Base-by-base conservation (phyloP, 2,113 vertebrate species). In the Promerops cafer region DNA sequence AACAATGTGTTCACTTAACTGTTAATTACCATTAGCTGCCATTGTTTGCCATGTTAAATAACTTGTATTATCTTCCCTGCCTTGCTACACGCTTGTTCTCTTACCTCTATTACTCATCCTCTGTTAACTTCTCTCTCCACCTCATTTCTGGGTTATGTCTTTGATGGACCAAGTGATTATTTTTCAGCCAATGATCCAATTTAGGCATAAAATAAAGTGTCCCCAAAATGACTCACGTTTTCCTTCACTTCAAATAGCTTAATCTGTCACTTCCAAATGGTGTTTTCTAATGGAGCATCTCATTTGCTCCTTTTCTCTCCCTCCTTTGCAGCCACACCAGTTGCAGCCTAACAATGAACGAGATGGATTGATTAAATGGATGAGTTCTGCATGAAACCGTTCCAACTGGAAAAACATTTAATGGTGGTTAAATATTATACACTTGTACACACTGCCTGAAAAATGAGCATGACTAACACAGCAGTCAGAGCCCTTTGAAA, bases 161-260 rank as follows among this genome's bases (percentile, higher is more conserved):
- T 84, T 82, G 86, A 72, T 76, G 61, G 77, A 70, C 83, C 63
- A 61, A 91, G 49, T 40, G 89, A 96, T 94, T 92, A 91, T 94
- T 93, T 93, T 91, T 92, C 89, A 94, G 76, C 50, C 92, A 89
- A 85, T 17, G 87, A 89, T n/a, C 83, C 59, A 79, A 94, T 87
- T 96, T 92, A 50, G 0, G 1, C 84, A 33, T 39, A 27, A 85
- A 89, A 74, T 39, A 88, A 93, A 94, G 91, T 6, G 71, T 56
- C 59, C 70, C 33, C 45, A 1, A 71, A 96, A 71, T 72, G 65
- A 66, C 79, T 93, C 69, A 42, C 11, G 5, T 89, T 96, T 79
- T 13, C 76, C 83, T 91, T 83, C 53, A 19, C 82, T 91, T 87
- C 86, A 77, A 87, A 79, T 4, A 40, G 59, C 77, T 93, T 92